phyloP scores from a whole-genome alignment of 2,797 vertebrate species.

The Cyprinella venusta region DNA sequence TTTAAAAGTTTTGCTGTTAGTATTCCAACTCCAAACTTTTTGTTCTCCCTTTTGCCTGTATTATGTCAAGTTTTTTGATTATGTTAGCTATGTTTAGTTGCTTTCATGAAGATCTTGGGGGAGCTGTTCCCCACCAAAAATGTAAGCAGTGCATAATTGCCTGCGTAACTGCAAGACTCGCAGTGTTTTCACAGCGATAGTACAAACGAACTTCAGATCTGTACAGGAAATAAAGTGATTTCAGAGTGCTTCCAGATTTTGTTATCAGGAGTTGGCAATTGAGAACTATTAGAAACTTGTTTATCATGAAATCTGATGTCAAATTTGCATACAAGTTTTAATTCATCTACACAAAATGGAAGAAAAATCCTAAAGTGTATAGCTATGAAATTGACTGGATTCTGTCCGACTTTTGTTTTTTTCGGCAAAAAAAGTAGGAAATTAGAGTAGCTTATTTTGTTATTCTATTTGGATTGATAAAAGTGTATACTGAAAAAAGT shows the following conservation, averaged over 20 bases:
- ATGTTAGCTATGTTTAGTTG: constrained; percentile 21
- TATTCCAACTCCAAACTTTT: constrained; percentile 14
- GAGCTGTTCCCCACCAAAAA: not conserved
- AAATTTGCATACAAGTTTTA: constrained; percentile 2
- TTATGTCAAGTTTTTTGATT: constrained; percentile 17
- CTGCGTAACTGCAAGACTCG: not conserved
- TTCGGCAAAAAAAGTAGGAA: not conserved
- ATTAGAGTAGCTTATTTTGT: not conserved
- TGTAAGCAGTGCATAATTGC: constrained; percentile 13
- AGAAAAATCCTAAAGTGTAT: not conserved
- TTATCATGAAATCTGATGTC: not conserved
- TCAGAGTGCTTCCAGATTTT: not conserved
- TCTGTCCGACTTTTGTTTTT: not conserved
- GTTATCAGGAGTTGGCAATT: not conserved
- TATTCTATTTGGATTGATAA: not conserved
- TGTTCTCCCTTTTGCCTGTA: constrained; percentile 10
- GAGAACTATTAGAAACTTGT: not conserved
- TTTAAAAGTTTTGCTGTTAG: constrained; percentile 29
- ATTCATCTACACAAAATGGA: not conserved
- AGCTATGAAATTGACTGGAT: not conserved
- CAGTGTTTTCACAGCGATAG: not conserved
- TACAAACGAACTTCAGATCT: not conserved
- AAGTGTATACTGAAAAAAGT: not conserved
- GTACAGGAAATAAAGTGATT: not conserved
- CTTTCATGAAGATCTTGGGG: constrained; percentile 13